Evolutionary conservation across 2,888 invertebrate species (phyloP), one percentile per base, ranked within the genome.

Genomic region (Macropis europaea): DNA sequence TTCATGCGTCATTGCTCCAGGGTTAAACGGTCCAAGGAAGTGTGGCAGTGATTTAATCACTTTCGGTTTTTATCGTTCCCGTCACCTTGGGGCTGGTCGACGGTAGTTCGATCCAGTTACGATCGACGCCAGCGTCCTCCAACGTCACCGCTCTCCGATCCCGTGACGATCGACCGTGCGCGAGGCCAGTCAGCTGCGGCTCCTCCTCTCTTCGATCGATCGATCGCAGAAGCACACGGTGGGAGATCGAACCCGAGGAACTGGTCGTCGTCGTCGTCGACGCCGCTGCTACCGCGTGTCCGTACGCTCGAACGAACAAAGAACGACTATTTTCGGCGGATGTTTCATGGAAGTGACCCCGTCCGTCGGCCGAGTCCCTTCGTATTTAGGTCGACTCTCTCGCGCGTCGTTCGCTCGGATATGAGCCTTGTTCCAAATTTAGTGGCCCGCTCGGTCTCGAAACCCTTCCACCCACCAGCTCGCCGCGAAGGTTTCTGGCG

Each of bases 351-450:
- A 82, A 83, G 61, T 59, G 82, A 78, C 81, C 79, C 83, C 74
- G 73, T 66, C 34, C 30, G 43, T 34, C 59, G 36, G 45, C 30
- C 45, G 15, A 19, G 24, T 77, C 80, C 84, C 75, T 75, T 83
- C 82, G 79, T 82, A 83, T 83, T 84, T 83, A 80, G 83, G 83
- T 83, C 83, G 84, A 59, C 64, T 38, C 70, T 53, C 61, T 34
- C 50, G 6, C 38, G 7, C 50, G 69, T 60, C 56, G 61, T 61
- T 36, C 53, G 48, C 52, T 71, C 69, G 64, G 67, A 66, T 66
- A 70, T 67, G 66, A 75, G 73, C 68, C 73, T 77, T 52, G 81
- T 73, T 79, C 77, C 79, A 81, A 81, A 81, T 81, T 81, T 81
- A 81, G 79, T 68, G 50, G 6, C 70, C 45, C 48, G 42, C 76